Conservation (phyloP, 2,888 invertebrate genomes). For the Hydropsyche betteni region DNA sequence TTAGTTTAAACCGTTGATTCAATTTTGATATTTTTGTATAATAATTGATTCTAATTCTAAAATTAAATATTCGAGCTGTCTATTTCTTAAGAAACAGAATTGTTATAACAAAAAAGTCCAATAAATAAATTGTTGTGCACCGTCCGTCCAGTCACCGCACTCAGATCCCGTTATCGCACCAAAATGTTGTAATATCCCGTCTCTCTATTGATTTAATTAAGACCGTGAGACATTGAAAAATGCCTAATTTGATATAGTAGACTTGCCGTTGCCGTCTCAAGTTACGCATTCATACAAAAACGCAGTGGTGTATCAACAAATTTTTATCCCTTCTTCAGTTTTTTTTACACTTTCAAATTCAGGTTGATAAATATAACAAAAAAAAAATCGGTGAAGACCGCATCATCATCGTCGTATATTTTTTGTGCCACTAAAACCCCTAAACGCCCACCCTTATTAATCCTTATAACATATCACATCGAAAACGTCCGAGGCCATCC, state of each 20-base stretch:
- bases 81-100: background rate
- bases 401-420: too few relatives aligned
- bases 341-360: too few relatives aligned
- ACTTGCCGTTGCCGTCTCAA: too few relatives aligned
- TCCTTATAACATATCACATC: too few relatives aligned
- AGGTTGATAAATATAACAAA: too few relatives aligned
- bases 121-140: background rate
- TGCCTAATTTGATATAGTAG: conserved; percentile 27
- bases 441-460: too few relatives aligned
- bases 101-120: background rate
- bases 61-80: background rate
- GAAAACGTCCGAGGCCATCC: too few relatives aligned
- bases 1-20: background rate
- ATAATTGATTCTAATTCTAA: background rate
- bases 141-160: conserved; percentile 5
- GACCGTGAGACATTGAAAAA: conserved; percentile 33
- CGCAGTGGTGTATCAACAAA: too few relatives aligned
- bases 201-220: conserved; percentile 26
- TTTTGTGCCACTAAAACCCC: too few relatives aligned
- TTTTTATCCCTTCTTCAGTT: too few relatives aligned
- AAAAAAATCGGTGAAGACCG: too few relatives aligned
- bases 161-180: conserved; percentile 15
- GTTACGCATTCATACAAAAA: too few relatives aligned
- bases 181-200: conserved; percentile 28
- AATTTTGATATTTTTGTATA: background rate